Percentiles rank a stretch among this genome's conserved stretches.
phyloP scores from a whole-genome alignment of 2,797 vertebrate species.

The Tachyglossus aculeatus region DNA sequence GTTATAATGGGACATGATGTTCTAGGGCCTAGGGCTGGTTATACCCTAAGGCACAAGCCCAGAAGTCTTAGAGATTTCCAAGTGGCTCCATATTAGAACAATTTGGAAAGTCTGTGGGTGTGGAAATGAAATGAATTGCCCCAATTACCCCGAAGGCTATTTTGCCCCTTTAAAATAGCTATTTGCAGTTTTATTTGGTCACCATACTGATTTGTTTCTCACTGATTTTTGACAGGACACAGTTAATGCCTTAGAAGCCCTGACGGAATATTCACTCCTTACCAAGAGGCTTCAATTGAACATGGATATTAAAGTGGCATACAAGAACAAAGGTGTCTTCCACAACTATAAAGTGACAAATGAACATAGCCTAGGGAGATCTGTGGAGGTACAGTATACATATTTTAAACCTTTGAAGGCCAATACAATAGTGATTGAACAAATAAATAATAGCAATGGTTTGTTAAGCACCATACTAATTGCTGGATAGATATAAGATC shows the following conservation, averaged over 20 bases:
- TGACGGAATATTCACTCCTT: slow-evolving; percentile 81
- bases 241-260: slow-evolving; percentile 82
- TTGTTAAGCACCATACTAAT: no score
- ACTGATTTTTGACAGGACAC: slow-evolving; percentile 79
- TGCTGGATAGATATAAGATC: no score
- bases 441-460: neutral
- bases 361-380: slow-evolving; percentile 72
- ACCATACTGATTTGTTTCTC: neutral
- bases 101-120: no score
- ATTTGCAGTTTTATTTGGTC: neutral
- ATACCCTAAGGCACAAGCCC: no score
- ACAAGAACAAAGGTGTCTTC: slow-evolving; percentile 70
- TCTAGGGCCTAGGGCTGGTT: no score
- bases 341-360: slow-evolving; percentile 71
- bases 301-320: slow-evolving; percentile 80
- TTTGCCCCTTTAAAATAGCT: no score
- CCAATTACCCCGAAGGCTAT: no score
- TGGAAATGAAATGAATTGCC: no score
- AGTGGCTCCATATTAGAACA: no score
- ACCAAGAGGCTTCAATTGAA: slow-evolving; percentile 68
- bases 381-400: slow-evolving; percentile 76
- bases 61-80: no score
- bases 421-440: neutral
- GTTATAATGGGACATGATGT: no score
- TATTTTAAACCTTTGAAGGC: neutral